Percentiles rank a stretch among this genome's conserved stretches.
These are phyloP conservation scores for Fringilla coelebs DNA, from an alignment of 2,797 vertebrate genomes.

Conservation along the genomic window DNA sequence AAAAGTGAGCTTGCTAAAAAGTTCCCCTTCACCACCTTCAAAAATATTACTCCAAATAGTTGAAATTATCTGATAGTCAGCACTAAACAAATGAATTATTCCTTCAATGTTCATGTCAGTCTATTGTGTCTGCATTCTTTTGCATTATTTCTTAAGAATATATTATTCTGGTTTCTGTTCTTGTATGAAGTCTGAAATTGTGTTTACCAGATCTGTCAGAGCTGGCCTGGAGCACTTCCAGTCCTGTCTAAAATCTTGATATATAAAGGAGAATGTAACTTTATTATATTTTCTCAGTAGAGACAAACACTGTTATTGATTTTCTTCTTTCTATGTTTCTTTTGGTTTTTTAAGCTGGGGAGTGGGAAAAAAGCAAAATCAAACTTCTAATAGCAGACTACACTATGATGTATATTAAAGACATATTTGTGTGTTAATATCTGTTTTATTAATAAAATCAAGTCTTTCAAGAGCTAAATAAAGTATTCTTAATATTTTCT, in stretches of 20 bases:
- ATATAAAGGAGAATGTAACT: not conserved
- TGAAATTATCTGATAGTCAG: not conserved
- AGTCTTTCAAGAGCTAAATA: not conserved
- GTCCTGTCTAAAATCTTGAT: not conserved
- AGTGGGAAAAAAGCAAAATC: accelerated
- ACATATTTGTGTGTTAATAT: not conserved
- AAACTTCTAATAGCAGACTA: not conserved
- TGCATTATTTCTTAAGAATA: not conserved
- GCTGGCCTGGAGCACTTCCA: not conserved
- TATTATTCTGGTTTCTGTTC: not conserved
- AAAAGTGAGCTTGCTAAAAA: not conserved
- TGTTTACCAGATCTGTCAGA: not conserved
- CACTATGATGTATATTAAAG: not conserved
- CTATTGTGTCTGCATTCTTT: not conserved
- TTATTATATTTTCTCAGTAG: not conserved
- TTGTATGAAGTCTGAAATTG: not conserved
- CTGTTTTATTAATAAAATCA: not conserved
- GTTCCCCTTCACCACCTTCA: not conserved
- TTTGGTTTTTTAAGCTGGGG: not conserved
- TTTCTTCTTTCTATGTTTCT: not conserved
- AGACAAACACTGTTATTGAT: not conserved
- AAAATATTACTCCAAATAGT: not conserved
- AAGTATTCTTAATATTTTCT: not conserved
- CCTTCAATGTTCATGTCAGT: not conserved
- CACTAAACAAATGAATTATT: not conserved